Base-by-base conservation (phyloP, 1,140 invertebrate genomes). In the Saccostrea echinata region DNA sequence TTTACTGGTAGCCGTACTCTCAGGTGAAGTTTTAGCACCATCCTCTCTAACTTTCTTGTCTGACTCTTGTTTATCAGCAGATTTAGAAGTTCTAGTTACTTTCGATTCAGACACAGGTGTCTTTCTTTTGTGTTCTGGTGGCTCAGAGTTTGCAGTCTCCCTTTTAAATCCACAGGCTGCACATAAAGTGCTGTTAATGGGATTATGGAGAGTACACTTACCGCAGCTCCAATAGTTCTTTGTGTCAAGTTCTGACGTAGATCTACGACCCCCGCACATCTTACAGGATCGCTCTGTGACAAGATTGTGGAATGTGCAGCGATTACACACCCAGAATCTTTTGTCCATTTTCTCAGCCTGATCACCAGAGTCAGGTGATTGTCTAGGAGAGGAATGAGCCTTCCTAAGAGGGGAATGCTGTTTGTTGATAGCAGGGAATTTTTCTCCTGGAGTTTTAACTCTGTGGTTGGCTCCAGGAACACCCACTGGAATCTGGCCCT, bases 161-260 rank as follows among this genome's bases (percentile, higher is more conserved):
- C 81, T 87, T 53, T 85, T 86, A 52, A 55, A 71, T 27, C 97
- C 97, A 96, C 97, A 98, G 95, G 97, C 96, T 95, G 97, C 96
- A 95, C 97, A 98, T 95, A 96, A 96, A 88, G 96, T 94, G 94
- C 96, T 96, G 94, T 97, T 97, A 80, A 97, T 97, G 89, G 97
- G 97, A 95, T 98, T 98, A 95, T 98, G 97, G 94, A 97, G 96
- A 95, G 97, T 96, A 95, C 97, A 98, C 94, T 96, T 96, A 94
- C 96, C 96, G 96, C 97, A 98, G 96, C 97, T 96, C 97, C 97
- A 98, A 95, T 98, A 97, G 93, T 97, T 96, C 95, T 97, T 97
- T 27, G 88, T 68, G 92, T 81, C 53, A 90, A 91, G 13, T 30
- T 76, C 84, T 51, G 81, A 80, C 43, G 55, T 88, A 33, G 68